Percentiles rank a stretch among this genome's conserved stretches.
Conservation (phyloP, 2,113 vertebrate species). For the Chlamydotis undulata region DNA sequence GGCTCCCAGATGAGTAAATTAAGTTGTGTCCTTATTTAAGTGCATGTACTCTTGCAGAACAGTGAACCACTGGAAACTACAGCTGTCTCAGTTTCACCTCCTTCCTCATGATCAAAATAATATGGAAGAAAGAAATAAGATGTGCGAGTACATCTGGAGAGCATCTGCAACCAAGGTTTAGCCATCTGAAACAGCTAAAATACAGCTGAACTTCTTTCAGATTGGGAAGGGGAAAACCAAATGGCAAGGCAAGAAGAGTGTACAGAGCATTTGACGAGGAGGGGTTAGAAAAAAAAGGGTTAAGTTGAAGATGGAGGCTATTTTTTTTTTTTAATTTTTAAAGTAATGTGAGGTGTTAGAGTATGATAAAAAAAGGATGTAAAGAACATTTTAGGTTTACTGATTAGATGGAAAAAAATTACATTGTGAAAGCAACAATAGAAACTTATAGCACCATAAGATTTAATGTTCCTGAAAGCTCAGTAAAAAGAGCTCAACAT, state of each 20-base stretch:
- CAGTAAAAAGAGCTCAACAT: neutral
- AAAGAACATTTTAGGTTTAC: neutral
- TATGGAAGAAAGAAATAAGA: neutral
- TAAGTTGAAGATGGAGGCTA: neutral
- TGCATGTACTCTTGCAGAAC: too few species aligned
- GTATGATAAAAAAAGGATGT: neutral
- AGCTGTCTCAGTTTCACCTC: neutral
- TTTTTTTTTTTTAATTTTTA: neutral
- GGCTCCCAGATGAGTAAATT: too few species aligned
- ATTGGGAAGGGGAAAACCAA: neutral
- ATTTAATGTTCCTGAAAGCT: conserved; percentile 33
- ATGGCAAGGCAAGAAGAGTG: neutral
- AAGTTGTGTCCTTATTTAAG: too few species aligned
- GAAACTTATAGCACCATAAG: conserved; percentile 13
- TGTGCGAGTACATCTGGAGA: neutral
- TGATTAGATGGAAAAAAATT: conserved; percentile 17
- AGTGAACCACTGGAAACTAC: too few species aligned
- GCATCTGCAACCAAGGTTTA: neutral
- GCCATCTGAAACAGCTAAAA: neutral
- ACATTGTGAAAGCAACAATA: neutral
- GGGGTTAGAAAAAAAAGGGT: neutral
- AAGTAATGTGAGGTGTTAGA: neutral
- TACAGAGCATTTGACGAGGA: neutral
- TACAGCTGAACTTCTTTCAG: neutral
- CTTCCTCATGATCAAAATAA: neutral